These are phyloP conservation scores for Trichosurus vulpecula DNA, from an alignment of 2,797 vertebrate genomes.

Conservation along the genomic window DNA sequence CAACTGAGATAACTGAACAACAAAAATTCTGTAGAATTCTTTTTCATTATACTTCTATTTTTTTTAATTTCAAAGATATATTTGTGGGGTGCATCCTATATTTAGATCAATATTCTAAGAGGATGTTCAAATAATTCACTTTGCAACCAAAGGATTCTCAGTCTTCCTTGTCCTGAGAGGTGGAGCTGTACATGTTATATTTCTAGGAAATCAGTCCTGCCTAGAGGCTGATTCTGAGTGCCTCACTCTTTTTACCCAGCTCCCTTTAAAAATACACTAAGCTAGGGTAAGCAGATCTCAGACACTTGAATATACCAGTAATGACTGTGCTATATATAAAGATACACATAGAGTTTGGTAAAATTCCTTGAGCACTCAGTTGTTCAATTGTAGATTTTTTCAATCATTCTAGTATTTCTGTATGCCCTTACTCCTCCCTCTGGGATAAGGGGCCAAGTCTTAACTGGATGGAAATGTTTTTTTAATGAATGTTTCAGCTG, in stretches of 20 bases:
- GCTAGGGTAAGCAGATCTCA: not conserved
- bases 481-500: not conserved
- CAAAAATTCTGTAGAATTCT: not conserved
- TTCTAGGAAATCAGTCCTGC: not conserved
- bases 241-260: not conserved
- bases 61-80: no score
- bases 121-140: no score
- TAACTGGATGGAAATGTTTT: not conserved
- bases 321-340: not conserved
- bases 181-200: no score
- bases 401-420: not conserved
- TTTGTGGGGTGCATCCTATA: no score
- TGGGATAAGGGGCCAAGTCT: not conserved
- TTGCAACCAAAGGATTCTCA: no score
- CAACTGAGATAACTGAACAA: no score
- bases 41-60: no score
- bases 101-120: no score
- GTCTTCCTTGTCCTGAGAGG: no score
- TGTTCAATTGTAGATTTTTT: not conserved
- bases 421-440: not conserved
- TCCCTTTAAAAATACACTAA: not conserved
- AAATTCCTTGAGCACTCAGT: not conserved
- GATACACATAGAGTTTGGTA: not conserved
- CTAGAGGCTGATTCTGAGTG: not conserved
- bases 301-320: not conserved